Evolutionary conservation across 2,888 invertebrate genomes (phyloP).

Genomic region (Elmis aenea): DNA sequence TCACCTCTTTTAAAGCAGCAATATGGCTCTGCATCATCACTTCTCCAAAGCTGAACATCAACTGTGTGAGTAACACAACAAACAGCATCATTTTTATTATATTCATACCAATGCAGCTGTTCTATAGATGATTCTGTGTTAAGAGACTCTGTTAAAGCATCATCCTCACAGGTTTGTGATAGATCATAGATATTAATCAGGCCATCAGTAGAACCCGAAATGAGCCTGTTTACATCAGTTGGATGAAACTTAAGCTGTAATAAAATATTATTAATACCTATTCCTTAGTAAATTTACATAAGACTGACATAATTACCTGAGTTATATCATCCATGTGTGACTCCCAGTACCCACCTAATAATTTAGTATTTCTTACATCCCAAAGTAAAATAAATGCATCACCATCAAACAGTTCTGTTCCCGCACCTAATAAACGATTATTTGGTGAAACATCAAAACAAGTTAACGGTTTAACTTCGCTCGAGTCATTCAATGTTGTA

Average conservation of each 20-base stretch:
- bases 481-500: constrained; percentile 26
- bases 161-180: constrained; percentile 66
- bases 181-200: constrained; percentile 81
- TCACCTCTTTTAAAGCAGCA: constrained; percentile 54
- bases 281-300: neutral
- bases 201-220: constrained; percentile 78
- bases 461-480: constrained; percentile 54
- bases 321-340: constrained; percentile 80
- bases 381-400: constrained; percentile 77
- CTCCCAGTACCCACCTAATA: constrained; percentile 78
- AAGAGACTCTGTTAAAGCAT: constrained; percentile 70
- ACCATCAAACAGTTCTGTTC: constrained; percentile 63
- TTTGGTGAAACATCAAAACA: constrained; percentile 72
- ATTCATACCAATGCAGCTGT: constrained; percentile 52
- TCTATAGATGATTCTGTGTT: constrained; percentile 77
- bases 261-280: no score
- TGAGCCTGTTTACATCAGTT: constrained; percentile 58
- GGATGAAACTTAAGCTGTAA: constrained; percentile 67
- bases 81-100: constrained; percentile 49
- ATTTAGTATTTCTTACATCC: constrained; percentile 61
- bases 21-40: constrained; percentile 57
- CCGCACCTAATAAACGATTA: constrained; percentile 66
- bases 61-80: constrained; percentile 68
- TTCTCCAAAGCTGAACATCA: constrained; percentile 66
- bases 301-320: constrained; percentile 55